phyloP scores from a whole-genome alignment of 1,140 invertebrate species.

The Drosophila bipectinata region DNA sequence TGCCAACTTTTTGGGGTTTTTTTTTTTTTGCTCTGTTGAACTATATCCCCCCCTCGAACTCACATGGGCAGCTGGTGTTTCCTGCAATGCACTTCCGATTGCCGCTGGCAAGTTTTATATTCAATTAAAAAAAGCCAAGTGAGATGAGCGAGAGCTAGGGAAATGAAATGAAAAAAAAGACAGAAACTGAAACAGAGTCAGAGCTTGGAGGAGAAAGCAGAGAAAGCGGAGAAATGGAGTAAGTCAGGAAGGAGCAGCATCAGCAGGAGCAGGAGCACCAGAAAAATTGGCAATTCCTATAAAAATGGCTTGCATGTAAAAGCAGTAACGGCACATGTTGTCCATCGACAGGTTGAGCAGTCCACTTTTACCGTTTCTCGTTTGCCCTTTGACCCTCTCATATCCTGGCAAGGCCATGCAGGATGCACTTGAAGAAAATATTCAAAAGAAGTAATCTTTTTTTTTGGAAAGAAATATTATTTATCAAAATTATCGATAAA shows the following conservation, averaged over 20 bases:
- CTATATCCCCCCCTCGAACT: slow-evolving; percentile 15
- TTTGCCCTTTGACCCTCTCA: background rate
- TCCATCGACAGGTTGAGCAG: slow-evolving; percentile 45
- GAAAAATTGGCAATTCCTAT: slow-evolving; percentile 75
- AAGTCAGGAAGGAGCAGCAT: slow-evolving; percentile 4
- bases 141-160: slow-evolving; percentile 8
- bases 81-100: slow-evolving; percentile 79
- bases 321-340: slow-evolving; percentile 70
- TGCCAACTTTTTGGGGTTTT: slow-evolving; percentile 56
- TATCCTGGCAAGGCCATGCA: background rate
- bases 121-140: slow-evolving; percentile 71
- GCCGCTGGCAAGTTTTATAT: slow-evolving; percentile 79
- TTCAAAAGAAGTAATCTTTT: too few species aligned
- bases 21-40: background rate
- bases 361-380: background rate
- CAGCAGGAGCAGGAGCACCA: slow-evolving; percentile 23
- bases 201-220: background rate
- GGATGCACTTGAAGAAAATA: slow-evolving; percentile 1
- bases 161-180: slow-evolving; percentile 8
- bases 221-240: slow-evolving; percentile 21
- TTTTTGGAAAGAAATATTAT: too few species aligned
- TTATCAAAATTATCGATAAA: background rate
- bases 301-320: slow-evolving; percentile 67
- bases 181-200: background rate
- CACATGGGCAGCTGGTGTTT: slow-evolving; percentile 69